Evolutionary conservation across 2,888 invertebrate genomes (phyloP), one percentile per base, ranked within the genome.

Genomic region (Lamellibrachia columna): DNA sequence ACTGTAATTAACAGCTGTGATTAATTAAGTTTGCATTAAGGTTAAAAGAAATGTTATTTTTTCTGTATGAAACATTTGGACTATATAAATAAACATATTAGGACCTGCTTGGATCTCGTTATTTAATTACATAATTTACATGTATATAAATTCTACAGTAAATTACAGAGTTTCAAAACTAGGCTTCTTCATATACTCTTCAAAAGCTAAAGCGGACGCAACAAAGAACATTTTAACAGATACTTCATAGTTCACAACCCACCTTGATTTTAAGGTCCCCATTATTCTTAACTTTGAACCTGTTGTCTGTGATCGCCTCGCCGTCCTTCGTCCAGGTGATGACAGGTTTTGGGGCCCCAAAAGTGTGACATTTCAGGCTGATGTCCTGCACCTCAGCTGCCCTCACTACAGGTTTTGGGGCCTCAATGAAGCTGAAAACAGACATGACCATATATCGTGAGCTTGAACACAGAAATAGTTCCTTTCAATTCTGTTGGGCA

Each of bases 321-420:
- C n/a, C 91, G 22, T 91, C 93, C 53, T 93, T 92, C 93, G 98
- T 97, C 99, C 99, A 99, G 96, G 98, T 98, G 92, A 99, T 98
- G 95, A 98, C 97, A 0, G 99, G 99, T 95, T 98, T 98, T 40
- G 99, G 99, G 7, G 99, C 99, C 93, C 99, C 99, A 97, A 98
- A 98, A 93, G 99, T 99, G 94, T 98, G 97, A 96, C 99, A 99
- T 0, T 95, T 94, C 90, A 96, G 93, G 53, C 94, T 94, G 6
- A 95, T 95, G 40, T 94, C 94, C 90, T 95, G 94, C 11, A 95
- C 95, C 93, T 96, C 96, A 1, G 96, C 96, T 0, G 95, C 95
- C 92, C 95, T 95, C 52, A 94, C 93, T 28, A 93, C 92, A 1
- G 94, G 92, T 15, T 94, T 94, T 0, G 99, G 99, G 1, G 98